These are phyloP conservation scores for Hyposoter didymator DNA, from an alignment of 2,888 invertebrate genomes.

Conservation along the genomic window DNA sequence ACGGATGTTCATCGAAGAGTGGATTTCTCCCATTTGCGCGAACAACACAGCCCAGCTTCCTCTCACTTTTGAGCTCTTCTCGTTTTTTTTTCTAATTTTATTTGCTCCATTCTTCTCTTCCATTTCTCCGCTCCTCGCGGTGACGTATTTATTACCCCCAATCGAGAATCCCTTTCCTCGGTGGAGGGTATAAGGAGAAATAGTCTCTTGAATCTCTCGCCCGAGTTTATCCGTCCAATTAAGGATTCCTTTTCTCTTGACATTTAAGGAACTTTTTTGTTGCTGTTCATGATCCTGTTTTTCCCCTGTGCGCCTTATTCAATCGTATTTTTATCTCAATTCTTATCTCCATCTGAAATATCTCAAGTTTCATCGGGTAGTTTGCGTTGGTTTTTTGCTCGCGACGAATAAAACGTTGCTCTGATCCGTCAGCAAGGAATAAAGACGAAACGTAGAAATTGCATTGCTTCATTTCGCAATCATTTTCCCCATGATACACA, in stretches of 20 bases:
- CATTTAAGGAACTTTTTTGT: conserved; percentile 54
- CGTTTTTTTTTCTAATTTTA: conserved; percentile 6
- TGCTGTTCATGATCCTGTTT: conserved; percentile 28
- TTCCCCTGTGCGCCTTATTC: conserved; percentile 13
- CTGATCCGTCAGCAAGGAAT: background rate
- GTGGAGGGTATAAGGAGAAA: conserved; percentile 42
- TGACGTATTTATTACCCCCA: conserved; percentile 71
- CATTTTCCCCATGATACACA: background rate
- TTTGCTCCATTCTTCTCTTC: conserved; percentile 34
- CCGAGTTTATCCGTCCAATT: conserved; percentile 69
- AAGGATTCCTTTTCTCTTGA: conserved; percentile 60
- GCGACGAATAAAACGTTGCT: background rate
- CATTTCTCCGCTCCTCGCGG: conserved; percentile 36
- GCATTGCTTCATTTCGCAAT: background rate
- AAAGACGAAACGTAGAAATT: conserved; percentile 1
- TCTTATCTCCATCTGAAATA: background rate
- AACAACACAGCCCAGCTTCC: conserved; percentile 40
- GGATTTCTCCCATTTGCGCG: conserved; percentile 42
- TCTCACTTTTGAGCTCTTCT: conserved; percentile 47
- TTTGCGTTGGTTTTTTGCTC: background rate
- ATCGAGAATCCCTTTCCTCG: conserved; percentile 62
- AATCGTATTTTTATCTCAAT: background rate
- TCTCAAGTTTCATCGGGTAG: background rate
- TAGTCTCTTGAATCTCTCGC: conserved; percentile 60
- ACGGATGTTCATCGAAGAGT: conserved; percentile 49